Evolutionary conservation across 2,888 invertebrate species (phyloP).

Genomic region (Dusona sp.): DNA sequence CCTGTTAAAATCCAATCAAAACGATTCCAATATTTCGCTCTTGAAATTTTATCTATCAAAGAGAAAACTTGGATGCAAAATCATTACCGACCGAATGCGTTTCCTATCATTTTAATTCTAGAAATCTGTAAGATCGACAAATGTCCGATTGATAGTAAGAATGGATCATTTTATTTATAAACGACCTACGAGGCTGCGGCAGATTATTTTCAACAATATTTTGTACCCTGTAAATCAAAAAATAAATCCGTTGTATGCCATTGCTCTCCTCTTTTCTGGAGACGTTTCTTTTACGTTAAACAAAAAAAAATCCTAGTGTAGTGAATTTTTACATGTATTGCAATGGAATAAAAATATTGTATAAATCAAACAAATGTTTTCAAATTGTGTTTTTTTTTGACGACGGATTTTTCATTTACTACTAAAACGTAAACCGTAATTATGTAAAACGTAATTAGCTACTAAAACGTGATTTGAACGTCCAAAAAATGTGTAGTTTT

Average conservation of each 20-base stretch:
- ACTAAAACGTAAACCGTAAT: too few species aligned
- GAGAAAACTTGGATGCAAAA: background rate
- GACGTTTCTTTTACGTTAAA: too few species aligned
- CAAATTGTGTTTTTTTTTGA: background rate
- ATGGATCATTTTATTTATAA: background rate
- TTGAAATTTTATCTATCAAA: too few species aligned
- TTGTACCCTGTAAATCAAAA: background rate
- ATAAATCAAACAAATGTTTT: background rate
- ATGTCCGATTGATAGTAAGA: constrained; percentile 41
- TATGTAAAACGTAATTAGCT: too few species aligned
- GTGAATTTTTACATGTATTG: too few species aligned
- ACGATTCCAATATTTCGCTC: too few species aligned
- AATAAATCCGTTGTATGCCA: background rate
- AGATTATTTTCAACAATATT: background rate
- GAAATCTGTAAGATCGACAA: constrained; percentile 25
- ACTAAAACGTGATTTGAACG: background rate
- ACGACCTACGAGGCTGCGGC: background rate
- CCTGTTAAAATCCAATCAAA: too few species aligned
- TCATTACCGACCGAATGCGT: background rate
- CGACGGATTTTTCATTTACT: too few species aligned
- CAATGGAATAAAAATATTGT: background rate
- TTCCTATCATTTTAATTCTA: background rate
- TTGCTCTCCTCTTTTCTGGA: too few species aligned
- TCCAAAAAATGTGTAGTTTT: background rate
- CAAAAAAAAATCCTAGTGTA: too few species aligned